A percentile compares a stretch with the other conserved stretches of the same genome.
Evolutionary conservation across 1,140 invertebrate species (phyloP).

Genomic region (Lamellibrachia luymesi): DNA sequence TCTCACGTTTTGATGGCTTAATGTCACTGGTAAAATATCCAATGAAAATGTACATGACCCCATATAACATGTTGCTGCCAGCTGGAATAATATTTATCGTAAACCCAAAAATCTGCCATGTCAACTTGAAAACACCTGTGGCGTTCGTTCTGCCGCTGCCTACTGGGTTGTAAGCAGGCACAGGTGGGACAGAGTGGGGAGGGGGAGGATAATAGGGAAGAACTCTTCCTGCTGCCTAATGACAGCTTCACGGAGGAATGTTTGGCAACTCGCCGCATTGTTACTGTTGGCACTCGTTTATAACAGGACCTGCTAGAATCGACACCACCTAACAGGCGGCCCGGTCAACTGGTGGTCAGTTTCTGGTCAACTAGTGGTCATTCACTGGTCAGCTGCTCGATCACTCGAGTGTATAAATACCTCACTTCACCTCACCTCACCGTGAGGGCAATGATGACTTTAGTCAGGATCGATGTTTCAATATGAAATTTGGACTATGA

Average conservation of each 20-base stretch:
- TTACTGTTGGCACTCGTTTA: not conserved
- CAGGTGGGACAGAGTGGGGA: not conserved
- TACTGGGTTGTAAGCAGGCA: not conserved
- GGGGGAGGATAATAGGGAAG: not conserved
- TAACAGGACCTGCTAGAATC: constrained; percentile 4
- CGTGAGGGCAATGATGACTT: not conserved
- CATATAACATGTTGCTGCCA: not conserved
- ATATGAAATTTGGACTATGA: not conserved
- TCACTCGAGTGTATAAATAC: not conserved
- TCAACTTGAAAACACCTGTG: not conserved
- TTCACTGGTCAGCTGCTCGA: not conserved
- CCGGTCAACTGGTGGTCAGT: not conserved
- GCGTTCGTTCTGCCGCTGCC: not conserved
- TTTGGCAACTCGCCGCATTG: not conserved
- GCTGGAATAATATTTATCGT: not conserved
- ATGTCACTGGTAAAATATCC: not conserved
- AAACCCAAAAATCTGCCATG: not conserved
- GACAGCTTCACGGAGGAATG: not conserved
- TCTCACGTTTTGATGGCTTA: not conserved
- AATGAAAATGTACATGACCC: not conserved
- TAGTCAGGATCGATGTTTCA: not conserved
- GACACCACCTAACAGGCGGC: not conserved
- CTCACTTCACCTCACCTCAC: not conserved
- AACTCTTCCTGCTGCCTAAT: not conserved
- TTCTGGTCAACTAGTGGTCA: not conserved